Percentiles rank a stretch among this genome's conserved stretches.
Evolutionary conservation across 2,113 vertebrate species (phyloP).

Genomic region (Eira barbara): DNA sequence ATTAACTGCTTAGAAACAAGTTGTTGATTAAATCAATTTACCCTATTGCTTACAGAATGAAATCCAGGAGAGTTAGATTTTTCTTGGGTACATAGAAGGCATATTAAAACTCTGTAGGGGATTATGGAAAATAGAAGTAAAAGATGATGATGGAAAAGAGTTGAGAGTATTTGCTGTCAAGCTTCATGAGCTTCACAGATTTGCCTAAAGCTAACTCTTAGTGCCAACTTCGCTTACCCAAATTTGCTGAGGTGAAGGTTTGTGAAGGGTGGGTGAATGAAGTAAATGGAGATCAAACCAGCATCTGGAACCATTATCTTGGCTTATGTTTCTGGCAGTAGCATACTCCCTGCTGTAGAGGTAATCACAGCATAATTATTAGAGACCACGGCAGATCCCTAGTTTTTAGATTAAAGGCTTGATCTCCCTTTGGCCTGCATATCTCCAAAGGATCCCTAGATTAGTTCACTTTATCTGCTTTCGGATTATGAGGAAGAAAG

Average conservation of each 20-base stretch:
- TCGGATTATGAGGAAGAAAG: background rate
- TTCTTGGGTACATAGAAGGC: background rate
- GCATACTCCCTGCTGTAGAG: background rate
- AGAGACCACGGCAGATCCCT: background rate
- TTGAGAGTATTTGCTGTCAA: background rate
- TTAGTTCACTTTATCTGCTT: background rate
- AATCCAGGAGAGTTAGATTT: background rate
- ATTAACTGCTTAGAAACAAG: background rate
- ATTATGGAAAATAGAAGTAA: conserved; percentile 40
- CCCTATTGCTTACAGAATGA: background rate
- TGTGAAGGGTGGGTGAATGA: conserved; percentile 13
- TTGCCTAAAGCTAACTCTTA: background rate
- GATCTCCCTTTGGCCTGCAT: background rate
- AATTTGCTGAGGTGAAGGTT: conserved; percentile 37
- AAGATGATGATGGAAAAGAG: conserved; percentile 33
- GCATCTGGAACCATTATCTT: background rate
- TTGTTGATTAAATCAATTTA: background rate
- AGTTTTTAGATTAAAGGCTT: conserved; percentile 27
- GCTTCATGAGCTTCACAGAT: background rate
- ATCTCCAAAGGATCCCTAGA: background rate
- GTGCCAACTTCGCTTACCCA: background rate
- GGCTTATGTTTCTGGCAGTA: background rate
- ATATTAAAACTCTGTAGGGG: conserved; percentile 10
- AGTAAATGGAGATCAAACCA: conserved; percentile 10
- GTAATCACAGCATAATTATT: background rate